phyloP scores from a whole-genome alignment of 2,888 invertebrate genomes.

The Odontocerum albicorne region DNA sequence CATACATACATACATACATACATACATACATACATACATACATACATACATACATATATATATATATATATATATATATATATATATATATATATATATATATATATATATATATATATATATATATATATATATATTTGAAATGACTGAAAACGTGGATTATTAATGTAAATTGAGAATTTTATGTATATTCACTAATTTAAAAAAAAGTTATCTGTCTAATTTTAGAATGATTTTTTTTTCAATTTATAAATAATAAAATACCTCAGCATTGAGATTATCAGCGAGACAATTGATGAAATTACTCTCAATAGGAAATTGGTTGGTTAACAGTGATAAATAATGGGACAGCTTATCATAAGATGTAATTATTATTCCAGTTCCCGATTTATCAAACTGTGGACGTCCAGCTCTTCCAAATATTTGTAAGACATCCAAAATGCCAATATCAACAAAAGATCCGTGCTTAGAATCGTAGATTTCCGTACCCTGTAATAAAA shows the following conservation, averaged over 20 bases:
- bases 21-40: too few species aligned
- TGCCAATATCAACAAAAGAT: constrained; percentile 91
- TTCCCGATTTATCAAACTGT: constrained; percentile 93
- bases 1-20: too few species aligned
- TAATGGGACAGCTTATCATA: constrained; percentile 93
- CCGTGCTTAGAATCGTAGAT: constrained; percentile 97
- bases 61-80: too few species aligned
- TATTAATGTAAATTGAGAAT: too few species aligned
- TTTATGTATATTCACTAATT: too few species aligned
- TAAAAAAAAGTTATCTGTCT: too few species aligned
- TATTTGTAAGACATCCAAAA: constrained; percentile 96
- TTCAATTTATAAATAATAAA: too few species aligned
- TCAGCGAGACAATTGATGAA: constrained; percentile 90
- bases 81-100: too few species aligned
- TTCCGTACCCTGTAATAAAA: constrained; percentile 78
- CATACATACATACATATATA: too few species aligned
- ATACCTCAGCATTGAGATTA: constrained; percentile 96
- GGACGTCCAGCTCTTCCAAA: constrained; percentile 98
- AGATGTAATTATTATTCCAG: constrained; percentile 93
- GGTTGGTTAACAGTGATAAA: constrained; percentile 89
- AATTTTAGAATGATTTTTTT: too few species aligned
- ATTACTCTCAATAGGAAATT: constrained; percentile 98
- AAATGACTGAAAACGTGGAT: too few species aligned
- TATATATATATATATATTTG: constrained; percentile 21
- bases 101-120: too few species aligned